Conservation (phyloP, 2,888 invertebrate species). For the Bimastos eiseni region DNA sequence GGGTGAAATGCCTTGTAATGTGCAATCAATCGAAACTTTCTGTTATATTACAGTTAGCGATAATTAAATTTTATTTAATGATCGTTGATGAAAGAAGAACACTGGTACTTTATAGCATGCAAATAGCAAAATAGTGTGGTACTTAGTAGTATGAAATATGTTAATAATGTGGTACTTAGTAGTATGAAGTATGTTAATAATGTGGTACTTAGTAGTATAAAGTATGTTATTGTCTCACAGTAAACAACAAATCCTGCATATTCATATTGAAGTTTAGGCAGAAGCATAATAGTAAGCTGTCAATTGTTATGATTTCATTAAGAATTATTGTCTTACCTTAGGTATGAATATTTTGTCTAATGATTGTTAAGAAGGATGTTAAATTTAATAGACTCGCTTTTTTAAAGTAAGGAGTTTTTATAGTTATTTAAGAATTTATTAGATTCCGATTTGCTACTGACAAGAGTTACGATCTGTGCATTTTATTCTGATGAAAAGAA, state of each 20-base stretch:
- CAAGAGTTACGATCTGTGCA: background rate
- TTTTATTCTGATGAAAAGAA: background rate
- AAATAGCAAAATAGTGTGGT: background rate
- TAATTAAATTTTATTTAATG: background rate
- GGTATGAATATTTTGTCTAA: background rate
- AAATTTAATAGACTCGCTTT: background rate
- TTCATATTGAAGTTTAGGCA: background rate
- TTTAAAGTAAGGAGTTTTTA: conserved; percentile 2
- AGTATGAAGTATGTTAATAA: background rate
- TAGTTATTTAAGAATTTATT: conserved; percentile 4
- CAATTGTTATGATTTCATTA: background rate
- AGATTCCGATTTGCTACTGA: background rate
- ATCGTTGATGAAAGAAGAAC: background rate
- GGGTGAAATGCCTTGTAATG: background rate
- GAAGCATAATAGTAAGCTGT: background rate
- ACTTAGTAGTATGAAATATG: background rate
- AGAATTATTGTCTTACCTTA: background rate
- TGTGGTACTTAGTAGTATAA: background rate
- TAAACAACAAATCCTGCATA: background rate
- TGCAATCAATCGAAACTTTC: background rate
- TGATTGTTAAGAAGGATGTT: background rate
- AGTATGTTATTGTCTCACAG: background rate
- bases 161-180: background rate
- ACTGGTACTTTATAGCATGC: background rate
- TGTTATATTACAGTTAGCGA: background rate